Base-by-base conservation (phyloP, 2,113 vertebrate species). In the Melospiza melodia region DNA sequence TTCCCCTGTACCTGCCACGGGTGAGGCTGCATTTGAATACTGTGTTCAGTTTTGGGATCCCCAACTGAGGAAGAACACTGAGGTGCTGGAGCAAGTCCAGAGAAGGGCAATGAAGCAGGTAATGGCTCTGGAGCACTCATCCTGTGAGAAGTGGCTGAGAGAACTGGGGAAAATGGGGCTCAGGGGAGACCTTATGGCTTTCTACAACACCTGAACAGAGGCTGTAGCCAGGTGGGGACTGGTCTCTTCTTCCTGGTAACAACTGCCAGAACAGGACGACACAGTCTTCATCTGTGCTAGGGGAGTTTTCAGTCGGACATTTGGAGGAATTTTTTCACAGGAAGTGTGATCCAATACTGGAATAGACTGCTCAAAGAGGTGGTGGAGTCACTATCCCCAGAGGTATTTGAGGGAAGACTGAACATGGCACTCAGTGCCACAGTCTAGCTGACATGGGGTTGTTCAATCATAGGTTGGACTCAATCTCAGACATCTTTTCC, bases 1-100 rank as follows among this genome's bases (percentile, higher is more conserved):
- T 15, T 48, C 20, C 7, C 24, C 46, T 48, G 6, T 12, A 54
- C 17, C 3, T 1, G 0, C 28, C 28, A 61, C 20, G 2, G 2
- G 39, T 15, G 39, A 54, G 39, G 28, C 28, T 21, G 11, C 39
- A 46, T n/a, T 68, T 8, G 4, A 89, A 66, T 25, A n/a, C 24
- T 30, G 28, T 14, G 23, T 6, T 24, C 20, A 39, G n/a, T 46
- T 74, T 52, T 17, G 6, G 28, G 69, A 17, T 31, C 12, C 16
- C 5, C 13, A 54, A 0, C 8, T 39, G 33, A 30, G 16, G 33
- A 75, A 75, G 20, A 58, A 46, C 22, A 20, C 4, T 39, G 61
- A 61, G 13, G 7, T 67, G 69, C 19, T 39, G 46, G 6, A 68
- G 19, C 15, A 33, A 6, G 28, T 46, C 16, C 28, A 30, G 46